Percentiles rank a stretch among this genome's conserved stretches.
phyloP scores from a whole-genome alignment of 1,140 invertebrate species.

The Pinna nobilis region DNA sequence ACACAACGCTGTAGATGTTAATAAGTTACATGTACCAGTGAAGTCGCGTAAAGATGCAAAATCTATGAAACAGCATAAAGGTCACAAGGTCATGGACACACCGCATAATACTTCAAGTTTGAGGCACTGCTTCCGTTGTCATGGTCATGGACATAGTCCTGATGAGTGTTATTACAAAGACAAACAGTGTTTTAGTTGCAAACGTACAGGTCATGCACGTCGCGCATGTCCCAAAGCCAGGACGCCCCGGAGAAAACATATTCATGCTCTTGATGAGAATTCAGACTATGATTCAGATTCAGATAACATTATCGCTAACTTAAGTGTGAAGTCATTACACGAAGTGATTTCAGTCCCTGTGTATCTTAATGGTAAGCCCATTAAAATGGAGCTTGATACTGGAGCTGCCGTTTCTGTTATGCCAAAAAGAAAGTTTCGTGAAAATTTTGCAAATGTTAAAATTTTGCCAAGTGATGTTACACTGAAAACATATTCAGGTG shows the following conservation, averaged over 20 bases:
- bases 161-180: slow-evolving; percentile 12
- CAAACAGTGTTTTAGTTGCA: slow-evolving; percentile 1
- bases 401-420: slow-evolving; percentile 21
- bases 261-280: not conserved
- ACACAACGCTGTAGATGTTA: not conserved
- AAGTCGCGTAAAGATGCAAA: slow-evolving; percentile 9
- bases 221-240: not conserved
- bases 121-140: slow-evolving; percentile 9
- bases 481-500: slow-evolving; percentile 20
- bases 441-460: not conserved
- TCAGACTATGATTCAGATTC: not conserved
- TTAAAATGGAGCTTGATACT: slow-evolving; percentile 36
- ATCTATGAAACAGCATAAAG: not conserved
- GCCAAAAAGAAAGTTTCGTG: not conserved
- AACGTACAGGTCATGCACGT: slow-evolving; percentile 5
- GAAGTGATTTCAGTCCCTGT: not conserved
- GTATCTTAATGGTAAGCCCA: slow-evolving; percentile 12
- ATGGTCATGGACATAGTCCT: slow-evolving; percentile 8
- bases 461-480: slow-evolving; percentile 1
- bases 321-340: not conserved
- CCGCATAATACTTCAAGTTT: too few species aligned
- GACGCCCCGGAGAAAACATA: slow-evolving; percentile 2
- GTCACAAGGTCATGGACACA: not conserved
- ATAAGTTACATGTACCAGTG: not conserved
- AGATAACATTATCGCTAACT: not conserved